Evolutionary conservation across 1,140 invertebrate species (phyloP), one percentile per base, ranked within the genome.

Genomic region (Diabrotica undecimpunctata): DNA sequence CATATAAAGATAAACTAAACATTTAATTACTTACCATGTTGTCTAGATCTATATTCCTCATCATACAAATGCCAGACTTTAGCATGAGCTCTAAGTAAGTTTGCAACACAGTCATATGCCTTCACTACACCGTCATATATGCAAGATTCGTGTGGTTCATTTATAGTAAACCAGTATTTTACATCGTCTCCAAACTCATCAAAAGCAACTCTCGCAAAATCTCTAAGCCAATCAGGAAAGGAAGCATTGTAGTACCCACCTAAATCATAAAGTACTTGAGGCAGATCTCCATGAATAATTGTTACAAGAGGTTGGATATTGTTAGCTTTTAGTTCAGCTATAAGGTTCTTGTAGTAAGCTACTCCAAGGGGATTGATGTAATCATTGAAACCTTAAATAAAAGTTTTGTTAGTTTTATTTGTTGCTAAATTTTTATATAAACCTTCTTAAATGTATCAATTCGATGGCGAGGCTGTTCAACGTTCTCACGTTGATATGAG

Each of bases 241-340:
- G 66, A 50, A 7, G 57, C 65, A 65, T 78, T 79, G 11, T 69
- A 11, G 72, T 71, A 79, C 25, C 76, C 78, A 8, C 75, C 78
- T 10, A 74, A 10, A 13, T 46, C 38, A 7, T 75, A 73, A 7
- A 81, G 64, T 7, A 62, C 46, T 66, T 75, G 66, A 5, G 79
- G 80, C 37, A 69, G 54, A 66, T 79, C 77, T 70, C 74, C 77
- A 59, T 78, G 76, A 61, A 60, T 75, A 7, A 78, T 58, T 0
- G 77, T 86, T 70, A 90, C 86, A 77, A 69, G 6, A 5, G 67
- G 64, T 61, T 63, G 56, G 36, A 69, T 63, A n/a, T 59, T 59
- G 7, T 66, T 61, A 9, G 12, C 52, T 39, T 12, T 55, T 4
- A 53, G 35, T 14, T 55, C 61, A n/a, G 50, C 35, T 8, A 54